Evolutionary conservation across 1,140 invertebrate genomes (phyloP).

Genomic region (Oncopodura yosiiana): DNA sequence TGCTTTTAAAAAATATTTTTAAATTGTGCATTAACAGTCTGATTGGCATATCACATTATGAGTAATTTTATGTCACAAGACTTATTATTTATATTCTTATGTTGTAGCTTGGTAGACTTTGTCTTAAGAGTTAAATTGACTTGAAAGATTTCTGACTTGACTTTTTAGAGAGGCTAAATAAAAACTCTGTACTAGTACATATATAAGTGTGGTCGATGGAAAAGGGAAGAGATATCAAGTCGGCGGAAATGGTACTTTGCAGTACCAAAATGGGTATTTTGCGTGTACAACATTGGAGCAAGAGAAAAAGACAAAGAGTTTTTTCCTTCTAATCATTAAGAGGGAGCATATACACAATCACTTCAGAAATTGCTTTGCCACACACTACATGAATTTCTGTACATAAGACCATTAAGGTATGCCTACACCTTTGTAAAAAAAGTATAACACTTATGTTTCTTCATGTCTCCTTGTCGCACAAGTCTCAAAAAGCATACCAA

Average conservation of each 20-base stretch:
- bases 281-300: slow-evolving; percentile 18
- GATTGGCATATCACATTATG: slow-evolving; percentile 15
- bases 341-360: slow-evolving; percentile 17
- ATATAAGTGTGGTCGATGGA: background rate
- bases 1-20: background rate
- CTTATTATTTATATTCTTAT: slow-evolving; percentile 6
- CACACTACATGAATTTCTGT: slow-evolving; percentile 8
- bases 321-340: slow-evolving; percentile 21
- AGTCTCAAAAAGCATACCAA: too few relatives aligned
- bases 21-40: background rate
- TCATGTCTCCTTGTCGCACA: too few relatives aligned
- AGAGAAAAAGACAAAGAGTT: slow-evolving; percentile 23
- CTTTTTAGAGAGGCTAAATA: too few relatives aligned
- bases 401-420: too few relatives aligned
- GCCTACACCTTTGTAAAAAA: too few relatives aligned
- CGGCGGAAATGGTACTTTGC: slow-evolving; percentile 22
- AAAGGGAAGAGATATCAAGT: slow-evolving; percentile 17
- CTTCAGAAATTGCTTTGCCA: slow-evolving; percentile 13
- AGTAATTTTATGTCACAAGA: slow-evolving; percentile 5
- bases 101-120: background rate
- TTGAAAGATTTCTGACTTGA: too few relatives aligned
- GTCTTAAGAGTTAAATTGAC: too few relatives aligned
- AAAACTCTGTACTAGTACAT: too few relatives aligned
- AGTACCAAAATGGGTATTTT: slow-evolving; percentile 17
- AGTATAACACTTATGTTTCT: too few relatives aligned